Base-by-base conservation (phyloP, 2,888 invertebrate species). In the Drosophila gaucha region DNA sequence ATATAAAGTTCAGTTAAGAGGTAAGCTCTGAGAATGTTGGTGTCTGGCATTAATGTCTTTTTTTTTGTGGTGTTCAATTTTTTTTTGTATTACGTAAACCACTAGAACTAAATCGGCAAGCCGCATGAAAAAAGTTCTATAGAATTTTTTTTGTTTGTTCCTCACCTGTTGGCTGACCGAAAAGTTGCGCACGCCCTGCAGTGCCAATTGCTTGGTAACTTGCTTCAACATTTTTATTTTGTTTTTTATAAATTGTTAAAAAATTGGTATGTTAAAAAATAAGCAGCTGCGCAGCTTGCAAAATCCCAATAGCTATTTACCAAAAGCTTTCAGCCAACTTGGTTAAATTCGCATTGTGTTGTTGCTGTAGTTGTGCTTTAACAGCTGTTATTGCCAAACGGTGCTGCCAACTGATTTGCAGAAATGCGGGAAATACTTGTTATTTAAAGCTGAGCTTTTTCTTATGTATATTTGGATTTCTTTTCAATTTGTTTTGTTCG, bases 211-310 rank as follows among this genome's bases (percentile, higher is more conserved):
- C 89, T 93, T 94, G 68, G 94, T 90, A 56, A 93, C 90, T 91
- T 94, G 94, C 78, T 94, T 94, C 90, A 95, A 94, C 95, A 95
- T 95, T 68, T 92, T 93, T 60, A 52, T 36, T 78, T 63, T 52
- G 59, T 73, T 80, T 67, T 38, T 67, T 55, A 58, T 54, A 55
- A 66, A 41, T 73, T 65, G 14, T 54, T 70, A 35, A 41, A 73
- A 59, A 72, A 52, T 71, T 52, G 12, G 35, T 50, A 43, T 38
- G 65, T 62, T 66, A 69, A 79, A 80, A 74, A 84, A 86, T 71
- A 51, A 58, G 62, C 76, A 74, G 66, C 66, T 57, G 78, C 65
- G 38, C 63, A 50, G 60, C 67, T 66, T 73, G 70, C 83, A 65
- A 83, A 86, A 84, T 75, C 78, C 77, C 74, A 72, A 74, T 63